A percentile compares a stretch with the other conserved stretches of the same genome.
Conservation (phyloP, 1,140 invertebrate species). For the Ruditapes philippinarum region DNA sequence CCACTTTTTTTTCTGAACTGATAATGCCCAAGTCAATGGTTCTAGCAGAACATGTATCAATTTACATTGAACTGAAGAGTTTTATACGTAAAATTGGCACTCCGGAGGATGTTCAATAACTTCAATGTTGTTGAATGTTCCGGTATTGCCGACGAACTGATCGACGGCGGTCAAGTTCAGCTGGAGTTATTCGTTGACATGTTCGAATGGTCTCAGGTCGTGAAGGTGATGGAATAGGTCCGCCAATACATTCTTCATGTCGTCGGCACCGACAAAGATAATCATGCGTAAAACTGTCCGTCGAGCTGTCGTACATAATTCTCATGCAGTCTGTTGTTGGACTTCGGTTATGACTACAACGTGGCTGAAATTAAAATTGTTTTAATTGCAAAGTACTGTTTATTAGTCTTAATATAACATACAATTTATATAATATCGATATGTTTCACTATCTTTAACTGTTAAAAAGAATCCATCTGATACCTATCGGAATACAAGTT, state of each 20-base stretch:
- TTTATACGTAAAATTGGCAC: too few relatives aligned
- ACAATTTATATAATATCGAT: too few relatives aligned
- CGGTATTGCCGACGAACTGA: not conserved
- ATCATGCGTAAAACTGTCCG: conserved; percentile 14
- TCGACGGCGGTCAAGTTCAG: not conserved
- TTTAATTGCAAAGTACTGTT: too few relatives aligned
- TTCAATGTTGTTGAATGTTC: not conserved
- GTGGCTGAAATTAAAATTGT: conserved; percentile 39
- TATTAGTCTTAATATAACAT: too few relatives aligned
- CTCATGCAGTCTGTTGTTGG: not conserved
- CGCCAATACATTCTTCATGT: conserved; percentile 38
- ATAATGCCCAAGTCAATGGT: too few relatives aligned
- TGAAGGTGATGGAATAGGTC: not conserved
- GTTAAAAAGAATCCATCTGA: too few relatives aligned
- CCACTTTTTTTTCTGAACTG: too few relatives aligned
- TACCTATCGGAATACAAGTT: too few relatives aligned
- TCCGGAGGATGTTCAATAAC: not conserved
- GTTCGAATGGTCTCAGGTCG: not conserved
- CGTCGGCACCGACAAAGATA: conserved; percentile 57
- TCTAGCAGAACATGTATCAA: too few relatives aligned
- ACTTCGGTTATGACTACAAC: conserved; percentile 34
- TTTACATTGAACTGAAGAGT: too few relatives aligned
- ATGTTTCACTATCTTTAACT: too few relatives aligned
- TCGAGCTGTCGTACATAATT: conserved; percentile 31
- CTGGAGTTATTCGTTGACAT: conserved; percentile 14